These are phyloP conservation scores for Penaeus monodon DNA, from an alignment of 2,888 invertebrate genomes.

Conservation along the genomic window DNA sequence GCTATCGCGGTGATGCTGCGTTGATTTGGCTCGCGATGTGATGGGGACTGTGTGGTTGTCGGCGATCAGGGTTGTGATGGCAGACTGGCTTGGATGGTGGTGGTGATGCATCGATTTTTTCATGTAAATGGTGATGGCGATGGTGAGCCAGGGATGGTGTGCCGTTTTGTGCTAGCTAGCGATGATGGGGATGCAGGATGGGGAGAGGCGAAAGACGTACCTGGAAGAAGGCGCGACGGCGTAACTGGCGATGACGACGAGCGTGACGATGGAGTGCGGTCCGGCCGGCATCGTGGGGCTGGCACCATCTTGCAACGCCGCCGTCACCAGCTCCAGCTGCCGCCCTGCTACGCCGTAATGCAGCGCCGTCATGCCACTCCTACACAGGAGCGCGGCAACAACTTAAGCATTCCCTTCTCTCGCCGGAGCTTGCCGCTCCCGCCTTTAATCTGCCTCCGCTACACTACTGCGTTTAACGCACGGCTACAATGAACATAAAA, in stretches of 20 bases:
- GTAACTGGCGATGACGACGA: constrained; percentile 16
- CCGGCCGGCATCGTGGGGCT: constrained; percentile 28
- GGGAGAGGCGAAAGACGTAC: background rate
- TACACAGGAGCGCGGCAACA: background rate
- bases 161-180: too few relatives aligned
- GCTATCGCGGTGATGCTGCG: background rate
- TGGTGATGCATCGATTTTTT: background rate
- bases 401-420: too few relatives aligned
- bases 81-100: background rate
- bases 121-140: background rate
- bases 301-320: constrained; percentile 44
- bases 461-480: too few relatives aligned
- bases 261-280: constrained; percentile 19
- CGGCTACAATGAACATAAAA: too few relatives aligned
- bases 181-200: background rate
- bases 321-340: constrained; percentile 43
- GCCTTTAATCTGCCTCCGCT: too few relatives aligned
- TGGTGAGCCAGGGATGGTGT: background rate
- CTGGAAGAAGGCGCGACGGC: background rate
- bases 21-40: background rate
- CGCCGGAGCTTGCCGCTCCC: too few relatives aligned
- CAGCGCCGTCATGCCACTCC: constrained; percentile 47
- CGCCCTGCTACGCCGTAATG: constrained; percentile 44
- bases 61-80: background rate
- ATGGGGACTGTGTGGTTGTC: background rate